Evolutionary conservation across 2,797 vertebrate genomes (phyloP).

Genomic region (Poecilia velifera): DNA sequence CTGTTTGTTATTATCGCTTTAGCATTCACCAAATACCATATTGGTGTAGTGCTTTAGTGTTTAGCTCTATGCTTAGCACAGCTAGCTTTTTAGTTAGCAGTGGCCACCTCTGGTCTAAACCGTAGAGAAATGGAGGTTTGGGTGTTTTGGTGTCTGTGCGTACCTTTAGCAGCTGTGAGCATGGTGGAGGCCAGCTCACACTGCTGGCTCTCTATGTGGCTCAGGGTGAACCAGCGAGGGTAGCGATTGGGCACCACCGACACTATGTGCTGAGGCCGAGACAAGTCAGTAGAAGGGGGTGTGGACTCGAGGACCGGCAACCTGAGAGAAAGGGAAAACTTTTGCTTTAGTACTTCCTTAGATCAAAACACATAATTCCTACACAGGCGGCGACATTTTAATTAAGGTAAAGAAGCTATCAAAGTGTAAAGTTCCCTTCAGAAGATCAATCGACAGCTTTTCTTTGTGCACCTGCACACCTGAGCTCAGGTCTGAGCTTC

Average conservation of each 20-base stretch:
- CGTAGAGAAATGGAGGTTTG: background rate
- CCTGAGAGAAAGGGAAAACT: constrained; percentile 59
- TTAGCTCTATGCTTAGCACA: background rate
- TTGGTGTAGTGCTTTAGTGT: background rate
- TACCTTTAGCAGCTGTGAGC: constrained; percentile 91
- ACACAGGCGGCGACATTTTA: background rate
- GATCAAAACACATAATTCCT: background rate
- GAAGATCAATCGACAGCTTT: constrained; percentile 34
- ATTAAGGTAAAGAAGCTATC: constrained; percentile 26
- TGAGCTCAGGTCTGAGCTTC: constrained; percentile 39
- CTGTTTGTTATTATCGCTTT: background rate
- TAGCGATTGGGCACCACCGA: constrained; percentile 94
- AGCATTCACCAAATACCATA: background rate
- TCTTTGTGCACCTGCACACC: constrained; percentile 15
- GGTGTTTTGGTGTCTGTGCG: background rate
- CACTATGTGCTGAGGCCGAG: constrained; percentile 92
- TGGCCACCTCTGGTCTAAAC: background rate
- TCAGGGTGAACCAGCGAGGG: constrained; percentile 97
- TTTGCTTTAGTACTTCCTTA: constrained; percentile 14
- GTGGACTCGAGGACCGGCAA: constrained; percentile 95
- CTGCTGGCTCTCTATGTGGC: constrained; percentile 98
- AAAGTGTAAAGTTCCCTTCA: constrained; percentile 14
- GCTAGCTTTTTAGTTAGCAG: background rate
- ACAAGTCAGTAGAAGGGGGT: constrained; percentile 87
- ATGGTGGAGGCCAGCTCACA: constrained; percentile 98